Conservation (phyloP, 2,113 vertebrate species). For the Macrotis lagotis region DNA sequence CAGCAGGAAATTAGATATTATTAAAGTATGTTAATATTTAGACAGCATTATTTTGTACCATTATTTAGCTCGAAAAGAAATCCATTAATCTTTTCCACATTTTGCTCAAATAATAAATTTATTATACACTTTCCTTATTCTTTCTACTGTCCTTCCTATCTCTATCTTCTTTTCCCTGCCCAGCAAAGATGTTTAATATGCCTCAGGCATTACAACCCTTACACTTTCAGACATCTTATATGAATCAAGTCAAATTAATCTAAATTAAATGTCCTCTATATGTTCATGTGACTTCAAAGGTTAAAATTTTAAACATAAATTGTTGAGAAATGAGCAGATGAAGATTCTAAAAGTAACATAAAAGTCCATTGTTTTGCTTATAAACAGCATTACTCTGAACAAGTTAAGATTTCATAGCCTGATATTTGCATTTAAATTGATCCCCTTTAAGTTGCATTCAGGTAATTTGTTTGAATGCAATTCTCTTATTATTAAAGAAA, state of each 20-base stretch:
- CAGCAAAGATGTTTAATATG: not conserved
- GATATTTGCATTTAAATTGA: constrained; percentile 7
- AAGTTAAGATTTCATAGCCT: not conserved
- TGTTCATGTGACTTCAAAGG: not conserved
- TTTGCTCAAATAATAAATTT: not conserved
- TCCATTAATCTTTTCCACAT: not conserved
- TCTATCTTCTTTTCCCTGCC: not conserved
- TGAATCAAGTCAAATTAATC: constrained; percentile 7
- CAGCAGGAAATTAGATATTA: not conserved
- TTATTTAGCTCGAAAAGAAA: constrained; percentile 13
- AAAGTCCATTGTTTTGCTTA: not conserved
- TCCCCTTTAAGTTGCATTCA: not conserved
- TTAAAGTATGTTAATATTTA: not conserved
- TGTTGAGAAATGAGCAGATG: not conserved
- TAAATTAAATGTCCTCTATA: constrained; percentile 24
- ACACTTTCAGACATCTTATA: not conserved
- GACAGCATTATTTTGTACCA: not conserved
- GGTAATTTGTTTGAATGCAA: not conserved
- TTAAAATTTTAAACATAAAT: not conserved
- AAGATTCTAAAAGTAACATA: not conserved
- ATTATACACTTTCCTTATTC: not conserved
- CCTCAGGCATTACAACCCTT: not conserved
- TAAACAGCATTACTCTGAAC: not conserved
- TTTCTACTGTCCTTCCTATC: not conserved
- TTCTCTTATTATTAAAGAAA: not conserved